Evolutionary conservation across 2,797 vertebrate species (phyloP).

Genomic region (Labeo calbasu): DNA sequence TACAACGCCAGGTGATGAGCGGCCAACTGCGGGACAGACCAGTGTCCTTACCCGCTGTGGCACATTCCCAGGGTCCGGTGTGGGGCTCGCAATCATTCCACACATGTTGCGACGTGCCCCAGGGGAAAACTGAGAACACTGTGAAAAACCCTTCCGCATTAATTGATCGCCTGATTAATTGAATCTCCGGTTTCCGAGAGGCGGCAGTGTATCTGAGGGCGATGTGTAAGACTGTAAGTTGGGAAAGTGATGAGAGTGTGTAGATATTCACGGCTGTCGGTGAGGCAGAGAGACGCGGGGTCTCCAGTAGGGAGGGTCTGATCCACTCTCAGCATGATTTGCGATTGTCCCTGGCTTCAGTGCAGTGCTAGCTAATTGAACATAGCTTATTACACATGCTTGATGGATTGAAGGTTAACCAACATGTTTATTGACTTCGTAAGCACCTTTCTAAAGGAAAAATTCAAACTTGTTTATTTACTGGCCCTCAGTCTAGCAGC

Average conservation of each 20-base stretch:
- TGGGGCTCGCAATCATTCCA: conserved; percentile 70
- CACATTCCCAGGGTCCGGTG: conserved; percentile 71
- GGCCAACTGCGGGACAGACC: conserved; percentile 48
- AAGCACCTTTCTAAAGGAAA: conserved; percentile 58
- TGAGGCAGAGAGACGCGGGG: conserved; percentile 2
- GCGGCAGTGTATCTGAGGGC: conserved; percentile 34
- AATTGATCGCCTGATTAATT: conserved; percentile 77
- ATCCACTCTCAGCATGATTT: conserved; percentile 66
- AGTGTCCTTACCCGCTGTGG: conserved; percentile 57
- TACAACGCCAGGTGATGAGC: conserved; percentile 52
- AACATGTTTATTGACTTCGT: conserved; percentile 58
- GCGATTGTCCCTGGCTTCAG: conserved; percentile 70
- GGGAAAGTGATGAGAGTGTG: conserved; percentile 34
- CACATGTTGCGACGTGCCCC: conserved; percentile 72
- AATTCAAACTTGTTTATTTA: conserved; percentile 65
- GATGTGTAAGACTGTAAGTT: conserved; percentile 35
- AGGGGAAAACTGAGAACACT: conserved; percentile 65
- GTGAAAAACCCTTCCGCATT: conserved; percentile 68
- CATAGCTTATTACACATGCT: conserved; percentile 66
- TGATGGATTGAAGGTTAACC: conserved; percentile 69
- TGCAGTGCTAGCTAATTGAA: conserved; percentile 73
- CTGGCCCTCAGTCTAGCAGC: conserved; percentile 62
- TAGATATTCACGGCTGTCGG: conserved; percentile 56
- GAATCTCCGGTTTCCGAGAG: conserved; percentile 59
- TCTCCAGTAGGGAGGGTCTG: conserved; percentile 7